phyloP scores from a whole-genome alignment of 2,113 vertebrate species.

The Lamprologus speciosus region DNA sequence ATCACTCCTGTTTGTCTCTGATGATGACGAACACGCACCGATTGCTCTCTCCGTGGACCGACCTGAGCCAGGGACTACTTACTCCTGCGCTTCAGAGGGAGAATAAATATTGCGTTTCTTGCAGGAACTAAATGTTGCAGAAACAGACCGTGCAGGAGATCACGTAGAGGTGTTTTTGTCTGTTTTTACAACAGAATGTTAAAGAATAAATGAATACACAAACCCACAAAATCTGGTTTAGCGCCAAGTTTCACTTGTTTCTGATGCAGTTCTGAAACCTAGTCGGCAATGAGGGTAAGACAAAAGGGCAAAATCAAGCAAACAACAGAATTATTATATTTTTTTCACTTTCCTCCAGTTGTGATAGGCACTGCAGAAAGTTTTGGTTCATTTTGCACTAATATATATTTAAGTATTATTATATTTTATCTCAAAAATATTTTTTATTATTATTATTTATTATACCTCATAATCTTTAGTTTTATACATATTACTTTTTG shows the following conservation, averaged over 20 bases:
- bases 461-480: neutral
- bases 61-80: neutral
- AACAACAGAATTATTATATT: neutral
- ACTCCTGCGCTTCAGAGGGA: conserved; percentile 13
- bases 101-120: neutral
- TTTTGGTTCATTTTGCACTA: neutral
- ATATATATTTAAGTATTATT: neutral
- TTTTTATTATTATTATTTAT: neutral
- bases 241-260: fast-evolving
- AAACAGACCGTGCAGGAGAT: neutral
- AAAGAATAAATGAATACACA: neutral
- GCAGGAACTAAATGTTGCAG: conserved; percentile 8
- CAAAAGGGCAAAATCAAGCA: neutral
- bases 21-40: neutral
- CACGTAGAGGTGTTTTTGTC: neutral
- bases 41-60: neutral
- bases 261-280: neutral
- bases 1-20: neutral
- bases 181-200: neutral
- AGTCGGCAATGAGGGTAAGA: neutral
- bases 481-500: neutral
- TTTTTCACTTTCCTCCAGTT: neutral
- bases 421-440: neutral
- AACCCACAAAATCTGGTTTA: neutral
- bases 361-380: neutral